Conservation (phyloP, 2,888 invertebrate species). For the Microctonus hyperodae region DNA sequence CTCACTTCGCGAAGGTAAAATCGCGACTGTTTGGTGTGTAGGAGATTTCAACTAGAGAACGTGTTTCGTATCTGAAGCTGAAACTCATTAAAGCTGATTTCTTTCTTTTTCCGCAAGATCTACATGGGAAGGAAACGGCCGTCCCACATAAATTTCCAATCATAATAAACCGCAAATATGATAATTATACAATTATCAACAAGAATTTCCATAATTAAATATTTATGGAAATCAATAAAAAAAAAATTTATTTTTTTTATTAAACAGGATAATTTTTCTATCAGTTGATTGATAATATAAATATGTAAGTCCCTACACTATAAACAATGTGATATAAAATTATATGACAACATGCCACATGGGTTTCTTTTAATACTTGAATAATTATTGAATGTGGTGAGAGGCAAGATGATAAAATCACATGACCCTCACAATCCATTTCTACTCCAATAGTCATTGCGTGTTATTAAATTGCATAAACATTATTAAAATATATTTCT, state of each 20-base stretch:
- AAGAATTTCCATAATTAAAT: not conserved
- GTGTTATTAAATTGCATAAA: too few relatives aligned
- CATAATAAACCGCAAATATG: too few relatives aligned
- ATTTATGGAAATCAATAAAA: not conserved
- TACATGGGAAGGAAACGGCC: too few relatives aligned
- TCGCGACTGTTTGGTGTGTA: constrained; percentile 16
- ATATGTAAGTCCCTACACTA: not conserved
- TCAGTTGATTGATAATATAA: not conserved
- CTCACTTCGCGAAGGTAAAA: constrained; percentile 21
- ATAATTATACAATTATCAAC: not conserved
- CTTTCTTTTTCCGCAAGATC: too few relatives aligned
- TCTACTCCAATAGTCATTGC: not conserved
- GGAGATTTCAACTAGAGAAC: constrained; percentile 14
- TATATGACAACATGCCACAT: not conserved
- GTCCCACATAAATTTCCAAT: too few relatives aligned
- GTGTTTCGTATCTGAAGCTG: not conserved
- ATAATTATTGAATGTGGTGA: not conserved
- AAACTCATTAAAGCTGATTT: constrained; percentile 10
- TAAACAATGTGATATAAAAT: constrained; percentile 1
- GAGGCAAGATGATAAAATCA: not conserved
- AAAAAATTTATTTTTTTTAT: not conserved
- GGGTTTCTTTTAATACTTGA: not conserved
- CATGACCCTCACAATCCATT: not conserved
- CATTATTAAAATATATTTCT: too few relatives aligned
- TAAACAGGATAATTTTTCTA: not conserved